Conservation (phyloP, 2,888 invertebrate species). For the Epirrhoe alternata region DNA sequence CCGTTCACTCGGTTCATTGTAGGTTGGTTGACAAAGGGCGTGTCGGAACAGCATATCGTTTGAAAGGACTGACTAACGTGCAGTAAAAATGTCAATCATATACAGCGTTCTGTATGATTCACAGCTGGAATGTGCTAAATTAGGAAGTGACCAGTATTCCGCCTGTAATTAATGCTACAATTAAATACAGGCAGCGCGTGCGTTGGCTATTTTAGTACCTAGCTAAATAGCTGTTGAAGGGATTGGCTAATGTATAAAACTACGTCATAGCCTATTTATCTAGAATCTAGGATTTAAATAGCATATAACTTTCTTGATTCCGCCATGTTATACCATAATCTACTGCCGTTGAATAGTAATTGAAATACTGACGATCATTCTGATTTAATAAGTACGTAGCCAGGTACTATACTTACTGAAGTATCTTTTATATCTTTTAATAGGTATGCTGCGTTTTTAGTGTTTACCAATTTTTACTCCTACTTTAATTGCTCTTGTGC, state of each 20-base stretch:
- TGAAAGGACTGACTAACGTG: conserved; percentile 4
- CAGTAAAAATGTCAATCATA: conserved; percentile 41
- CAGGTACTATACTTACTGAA: no score
- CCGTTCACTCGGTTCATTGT: background rate
- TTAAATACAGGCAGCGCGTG: conserved; percentile 33
- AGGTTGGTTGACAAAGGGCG: background rate
- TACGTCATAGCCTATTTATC: conserved; percentile 4
- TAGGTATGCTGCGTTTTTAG: no score
- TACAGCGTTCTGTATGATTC: conserved; percentile 44
- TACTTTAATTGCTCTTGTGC: no score
- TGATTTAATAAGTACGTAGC: no score
- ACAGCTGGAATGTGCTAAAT: conserved; percentile 51
- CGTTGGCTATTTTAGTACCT: conserved; percentile 26
- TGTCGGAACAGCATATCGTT: conserved; percentile 12
- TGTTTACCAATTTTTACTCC: no score
- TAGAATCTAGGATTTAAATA: background rate
- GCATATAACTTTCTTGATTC: no score
- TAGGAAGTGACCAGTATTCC: conserved; percentile 57
- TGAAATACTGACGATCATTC: no score
- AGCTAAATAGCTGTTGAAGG: conserved; percentile 15
- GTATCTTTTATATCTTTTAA: no score
- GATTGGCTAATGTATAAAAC: conserved; percentile 1
- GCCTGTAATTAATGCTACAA: conserved; percentile 33
- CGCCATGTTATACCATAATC: no score
- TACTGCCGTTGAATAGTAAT: no score